Evolutionary conservation across 2,888 invertebrate genomes (phyloP).

Genomic region (Lapara coniferarum): DNA sequence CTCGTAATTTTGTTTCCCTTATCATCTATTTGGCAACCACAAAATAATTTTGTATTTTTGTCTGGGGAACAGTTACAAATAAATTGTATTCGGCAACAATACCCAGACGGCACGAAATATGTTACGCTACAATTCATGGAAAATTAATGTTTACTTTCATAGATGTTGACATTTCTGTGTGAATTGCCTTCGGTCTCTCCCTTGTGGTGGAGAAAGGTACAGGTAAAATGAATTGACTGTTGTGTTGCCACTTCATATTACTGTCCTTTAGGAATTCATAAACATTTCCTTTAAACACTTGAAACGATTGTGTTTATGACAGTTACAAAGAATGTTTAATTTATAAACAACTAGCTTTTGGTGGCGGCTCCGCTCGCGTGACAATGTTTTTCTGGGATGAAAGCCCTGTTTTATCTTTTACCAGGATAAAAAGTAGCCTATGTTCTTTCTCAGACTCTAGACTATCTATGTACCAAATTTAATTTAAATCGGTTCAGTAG

Average conservation of each 20-base stretch:
- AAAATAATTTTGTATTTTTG: conserved; percentile 34
- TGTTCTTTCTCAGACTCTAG: too few species aligned
- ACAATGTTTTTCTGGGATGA: too few species aligned
- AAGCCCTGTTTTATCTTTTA: too few species aligned
- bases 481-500: too few species aligned
- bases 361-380: too few species aligned
- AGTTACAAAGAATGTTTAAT: too few species aligned
- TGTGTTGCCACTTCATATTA: conserved; percentile 27
- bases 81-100: conserved; percentile 38
- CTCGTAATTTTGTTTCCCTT: conserved; percentile 7
- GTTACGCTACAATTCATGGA: conserved; percentile 36
- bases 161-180: conserved; percentile 37
- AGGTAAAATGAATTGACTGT: conserved; percentile 17
- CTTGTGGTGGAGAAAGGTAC: conserved; percentile 23
- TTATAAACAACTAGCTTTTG: too few species aligned
- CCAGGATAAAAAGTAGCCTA: too few species aligned
- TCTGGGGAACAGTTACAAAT: conserved; percentile 31
- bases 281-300: conserved; percentile 8
- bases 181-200: conserved; percentile 35
- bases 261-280: conserved; percentile 22
- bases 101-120: conserved; percentile 35
- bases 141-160: conserved; percentile 40
- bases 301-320: conserved; percentile 3
- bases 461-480: too few species aligned
- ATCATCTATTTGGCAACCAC: conserved; percentile 28